A percentile compares a stretch with the other conserved stretches of the same genome.
Evolutionary conservation across 1,140 invertebrate species (phyloP).

Genomic region (Drosophila athabasca): DNA sequence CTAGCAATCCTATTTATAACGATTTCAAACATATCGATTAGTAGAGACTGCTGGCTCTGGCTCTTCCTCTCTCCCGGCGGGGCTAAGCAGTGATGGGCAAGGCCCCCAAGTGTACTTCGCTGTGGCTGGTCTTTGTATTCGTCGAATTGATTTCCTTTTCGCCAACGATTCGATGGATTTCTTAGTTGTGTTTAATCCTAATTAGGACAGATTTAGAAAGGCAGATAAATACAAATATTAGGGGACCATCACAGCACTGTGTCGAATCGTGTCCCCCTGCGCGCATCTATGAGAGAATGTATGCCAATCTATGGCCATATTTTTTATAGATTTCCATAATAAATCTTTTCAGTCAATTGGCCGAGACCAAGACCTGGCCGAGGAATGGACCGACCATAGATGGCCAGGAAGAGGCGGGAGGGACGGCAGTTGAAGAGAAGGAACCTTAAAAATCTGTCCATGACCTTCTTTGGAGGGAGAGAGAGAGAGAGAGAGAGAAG

Average conservation of each 20-base stretch:
- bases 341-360: constrained; percentile 74
- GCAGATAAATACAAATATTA: constrained; percentile 60
- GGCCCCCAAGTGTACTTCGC: not conserved
- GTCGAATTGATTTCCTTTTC: constrained; percentile 6
- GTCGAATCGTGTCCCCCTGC: constrained; percentile 2
- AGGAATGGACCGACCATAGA: constrained; percentile 1
- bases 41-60: too few relatives aligned
- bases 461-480: constrained; percentile 72
- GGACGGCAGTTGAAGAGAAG: not conserved
- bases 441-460: constrained; percentile 76
- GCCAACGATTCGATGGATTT: constrained; percentile 21
- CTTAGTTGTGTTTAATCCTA: constrained; percentile 35
- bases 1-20: too few relatives aligned
- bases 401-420: not conserved
- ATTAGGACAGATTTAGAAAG: constrained; percentile 60
- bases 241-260: constrained; percentile 24
- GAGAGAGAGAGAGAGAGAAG: constrained; percentile 25
- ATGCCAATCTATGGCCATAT: constrained; percentile 71
- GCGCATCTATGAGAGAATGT: constrained; percentile 30
- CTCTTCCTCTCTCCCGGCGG: too few relatives aligned
- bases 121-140: not conserved
- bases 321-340: constrained; percentile 80
- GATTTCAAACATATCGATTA: too few relatives aligned
- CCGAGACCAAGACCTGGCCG: constrained; percentile 49
- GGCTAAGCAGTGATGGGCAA: too few relatives aligned